Base-by-base conservation (phyloP, 2,113 vertebrate genomes). In the Cathartes aura region DNA sequence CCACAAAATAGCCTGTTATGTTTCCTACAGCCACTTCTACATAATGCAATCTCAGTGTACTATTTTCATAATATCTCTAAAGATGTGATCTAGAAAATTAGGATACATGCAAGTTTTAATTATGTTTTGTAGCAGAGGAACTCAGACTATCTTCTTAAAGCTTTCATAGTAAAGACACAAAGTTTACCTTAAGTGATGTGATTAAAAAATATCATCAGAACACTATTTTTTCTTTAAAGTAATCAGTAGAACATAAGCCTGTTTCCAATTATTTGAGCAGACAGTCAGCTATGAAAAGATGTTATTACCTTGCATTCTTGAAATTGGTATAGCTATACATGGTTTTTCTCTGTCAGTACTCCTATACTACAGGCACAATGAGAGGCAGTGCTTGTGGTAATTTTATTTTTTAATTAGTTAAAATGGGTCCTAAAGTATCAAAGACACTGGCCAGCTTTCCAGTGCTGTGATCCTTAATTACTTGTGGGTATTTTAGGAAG, bases 221-320 rank as follows among this genome's bases (percentile, higher is more conserved):
- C 15, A 43, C 52, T 32, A 16, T 92, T 73, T 83, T 93, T 94
- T 48, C 56, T 87, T 95, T 63, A 29, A 59, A 89, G 40, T 76
- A 67, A 78, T 63, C 58, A 89, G 63, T 91, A 95, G 59, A 26
- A 73, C 30, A 42, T 36, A 78, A 93, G 29, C 66, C 50, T 62
- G 36, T 74, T 91, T 80, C 16, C 53, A 97, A 70, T 94, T 97
- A 93, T 95, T 96, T 95, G 78, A 81, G 81, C 42, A 79, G 67
- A 92, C 34, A 87, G 63, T 34, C 93, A 95, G 59, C 50, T 79
- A 89, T 83, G 85, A 92, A 91, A 94, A 96, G 59, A 74, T 20
- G 45, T 78, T 89, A 71, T 78, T 75, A 47, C 55, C 47, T 50
- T 74, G 29, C 30, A 36, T 84, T 92, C 86, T 78, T 96, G 59